Base-by-base conservation (phyloP, 2,888 invertebrate genomes). In the Geotrupes spiniger region DNA sequence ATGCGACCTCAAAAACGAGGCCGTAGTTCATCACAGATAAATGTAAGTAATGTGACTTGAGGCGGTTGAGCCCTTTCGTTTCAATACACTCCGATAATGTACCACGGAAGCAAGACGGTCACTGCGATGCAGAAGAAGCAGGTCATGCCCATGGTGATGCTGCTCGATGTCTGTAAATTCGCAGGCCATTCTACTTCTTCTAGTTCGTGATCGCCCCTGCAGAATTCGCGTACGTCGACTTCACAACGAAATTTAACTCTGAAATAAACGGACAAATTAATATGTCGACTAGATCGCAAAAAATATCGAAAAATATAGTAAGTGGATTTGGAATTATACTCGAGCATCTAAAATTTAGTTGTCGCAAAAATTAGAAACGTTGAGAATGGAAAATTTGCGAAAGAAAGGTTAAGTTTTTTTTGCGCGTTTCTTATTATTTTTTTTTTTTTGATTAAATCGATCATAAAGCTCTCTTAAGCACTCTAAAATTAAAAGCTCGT, bases 201-300 rank as follows among this genome's bases (percentile, higher is more conserved):
- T 43, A 67, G 56, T 63, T 77, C 76, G 58, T 76, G 73, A 37
- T 75, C 75, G 44, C 72, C 70, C 38, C 76, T 68, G 55, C 73
- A 73, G 67, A 76, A 78, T 59, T 79, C 79, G 31, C 74, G 70
- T 6, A 79, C 73, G 56, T 79, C 77, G 4, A 79, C 78, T 61
- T 78, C 77, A 63, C 75, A 75, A 10, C 75, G 76, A 61, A 79
- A 79, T 58, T 75, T 77, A 28, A 79, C 78, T 17, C 77, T 73
- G 61, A 46, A 70, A 70, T 6, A 21, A n/a, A n/a, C n/a, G n/a
- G n/a, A n/a, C n/a, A n/a, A n/a, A n/a, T n/a, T n/a, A n/a, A n/a
- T n/a, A n/a, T n/a, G n/a, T n/a, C n/a, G n/a, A n/a, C n/a, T n/a
- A n/a, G n/a, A n/a, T n/a, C n/a, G n/a, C n/a, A n/a, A n/a, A n/a